Evolutionary conservation across 2,888 invertebrate species (phyloP), one percentile per base, ranked within the genome.

Genomic region (Coecobrya sp.): DNA sequence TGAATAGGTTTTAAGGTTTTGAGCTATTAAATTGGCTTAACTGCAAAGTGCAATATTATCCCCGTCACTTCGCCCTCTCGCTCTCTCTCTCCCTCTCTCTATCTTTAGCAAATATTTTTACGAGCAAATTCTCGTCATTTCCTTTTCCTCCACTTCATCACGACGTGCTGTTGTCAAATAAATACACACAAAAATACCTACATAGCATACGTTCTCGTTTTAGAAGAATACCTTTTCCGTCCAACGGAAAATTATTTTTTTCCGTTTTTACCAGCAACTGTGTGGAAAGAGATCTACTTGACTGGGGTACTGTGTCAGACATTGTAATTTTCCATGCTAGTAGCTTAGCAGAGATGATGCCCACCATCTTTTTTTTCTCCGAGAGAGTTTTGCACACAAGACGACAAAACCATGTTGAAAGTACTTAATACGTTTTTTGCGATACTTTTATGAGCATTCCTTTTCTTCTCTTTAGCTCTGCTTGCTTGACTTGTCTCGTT

Each of bases 11-110:
- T 42, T 70, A 49, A 52, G 68, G 68, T 87, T 76, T 76, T 65
- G 5, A 82, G 89, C 89, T 49, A 89, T 89, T 89, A 89, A 89
- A 68, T 70, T 52, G 55, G 70, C 52, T 82, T 82, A 89, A 89
- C 82, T 89, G 49, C 70, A 22, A 70, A 82, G 68, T 82, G 89
- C 52, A 88, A 65, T 70, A 81, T 52, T n/a, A n/a, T n/a, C n/a
- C 52, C 4, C 62, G 7, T 22, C 62, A 19, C 4, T 68, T 59
- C 45, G 52, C 36, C 7, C 7, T 36, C 36, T 36, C 36, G 2
- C 36, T 36, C 36, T 42, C 55, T 55, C 36, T 45, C 62, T 73
- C 36, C 7, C 36, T 42, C 55, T 55, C 36, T 45, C 62, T 73
- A 22, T 42, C 55, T 55, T 16, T 16, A 22, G 30, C 86, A 70